Conservation (phyloP, 1,140 invertebrate genomes). For the Cepaea nemoralis region DNA sequence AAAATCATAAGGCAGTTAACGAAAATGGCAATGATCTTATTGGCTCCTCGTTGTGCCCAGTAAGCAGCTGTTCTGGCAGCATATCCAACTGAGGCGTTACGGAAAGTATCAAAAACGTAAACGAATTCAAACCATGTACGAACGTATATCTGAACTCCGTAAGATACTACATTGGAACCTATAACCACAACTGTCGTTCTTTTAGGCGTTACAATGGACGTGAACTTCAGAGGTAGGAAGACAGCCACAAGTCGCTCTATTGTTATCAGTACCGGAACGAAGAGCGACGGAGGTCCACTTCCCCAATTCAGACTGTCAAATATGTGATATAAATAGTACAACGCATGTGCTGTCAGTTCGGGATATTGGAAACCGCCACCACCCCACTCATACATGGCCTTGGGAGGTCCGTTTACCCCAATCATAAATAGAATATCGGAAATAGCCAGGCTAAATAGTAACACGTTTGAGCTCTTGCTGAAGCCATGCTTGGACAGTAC, state of each 20-base stretch:
- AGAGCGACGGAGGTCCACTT: background rate
- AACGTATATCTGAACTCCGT: background rate
- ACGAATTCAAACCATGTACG: background rate
- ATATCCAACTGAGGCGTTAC: background rate
- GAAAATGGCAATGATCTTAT: background rate
- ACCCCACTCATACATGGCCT: constrained; percentile 1
- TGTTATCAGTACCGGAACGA: background rate
- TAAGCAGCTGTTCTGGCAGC: background rate
- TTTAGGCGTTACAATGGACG: background rate
- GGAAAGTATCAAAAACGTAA: background rate
- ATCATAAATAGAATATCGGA: background rate
- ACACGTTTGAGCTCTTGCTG: background rate
- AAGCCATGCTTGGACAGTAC: background rate
- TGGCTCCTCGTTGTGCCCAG: background rate
- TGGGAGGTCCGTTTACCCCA: background rate
- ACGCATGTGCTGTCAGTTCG: background rate
- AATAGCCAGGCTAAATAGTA: background rate
- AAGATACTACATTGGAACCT: background rate
- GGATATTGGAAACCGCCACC: background rate
- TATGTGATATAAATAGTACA: background rate
- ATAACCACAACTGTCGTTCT: background rate
- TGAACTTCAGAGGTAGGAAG: background rate
- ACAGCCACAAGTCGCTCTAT: background rate
- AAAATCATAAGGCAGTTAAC: background rate
- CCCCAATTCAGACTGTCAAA: background rate